Evolutionary conservation across 2,888 invertebrate genomes (phyloP), one percentile per base, ranked within the genome.

Genomic region (Dryobotodes eremita): DNA sequence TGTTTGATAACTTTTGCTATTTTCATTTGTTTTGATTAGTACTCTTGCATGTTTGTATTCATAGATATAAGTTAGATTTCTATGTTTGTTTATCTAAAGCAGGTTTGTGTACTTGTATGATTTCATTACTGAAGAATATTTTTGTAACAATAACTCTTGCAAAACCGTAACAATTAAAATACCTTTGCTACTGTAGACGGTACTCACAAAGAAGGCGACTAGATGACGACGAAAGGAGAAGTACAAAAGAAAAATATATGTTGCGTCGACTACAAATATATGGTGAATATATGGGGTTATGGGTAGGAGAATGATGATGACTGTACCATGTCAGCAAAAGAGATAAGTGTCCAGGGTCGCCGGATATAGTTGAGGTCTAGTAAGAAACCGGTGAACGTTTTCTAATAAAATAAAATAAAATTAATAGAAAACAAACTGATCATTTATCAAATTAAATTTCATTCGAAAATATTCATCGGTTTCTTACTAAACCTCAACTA

Each of bases 11-110:
- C 23, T 66, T 70, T 71, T 59, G 26, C 61, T 57, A 55, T 23
- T 65, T 70, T 74, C 11, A 73, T 73, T 71, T 73, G 20, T 36
- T 75, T 73, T 74, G 31, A 50, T 74, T 23, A 53, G 4, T 65
- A 46, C 36, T 46, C 11, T 26, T 36, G 55, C 26, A 48, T 81
- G 48, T 70, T 66, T 57, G 46, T 36, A 31, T 36, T 3, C 31
- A 36, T 36, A 36, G 31, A 36, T 36, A 36, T 36, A 36, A 36
- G 1, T 36, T 36, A 36, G 1, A 36, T 36, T 36, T 36, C 31
- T 36, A 36, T 36, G 31, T 36, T 36, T 36, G 31, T 48, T 61
- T 46, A 1, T 59, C 7, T 36, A 23, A 20, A 64, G 20, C 26
- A 69, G 65, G 36, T 82, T 75, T 79, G 48, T 64, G 26, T 31